A percentile compares a stretch with the other conserved stretches of the same genome.
Evolutionary conservation across 2,797 vertebrate species (phyloP).

Genomic region (Rhinoraja longicauda): DNA sequence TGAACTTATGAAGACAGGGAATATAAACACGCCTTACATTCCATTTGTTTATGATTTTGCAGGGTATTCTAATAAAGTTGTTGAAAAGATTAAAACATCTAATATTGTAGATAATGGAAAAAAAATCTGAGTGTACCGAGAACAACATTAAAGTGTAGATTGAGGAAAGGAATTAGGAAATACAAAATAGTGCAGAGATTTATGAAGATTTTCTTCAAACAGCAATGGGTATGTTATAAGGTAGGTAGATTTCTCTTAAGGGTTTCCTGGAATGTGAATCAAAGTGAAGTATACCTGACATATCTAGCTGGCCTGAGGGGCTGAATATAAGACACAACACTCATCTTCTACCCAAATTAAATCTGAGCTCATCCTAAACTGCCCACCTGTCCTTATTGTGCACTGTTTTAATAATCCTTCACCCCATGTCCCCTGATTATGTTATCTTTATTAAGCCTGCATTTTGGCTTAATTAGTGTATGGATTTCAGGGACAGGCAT

Average conservation of each 20-base stretch:
- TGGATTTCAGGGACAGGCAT: conserved; percentile 40
- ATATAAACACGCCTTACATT: neutral
- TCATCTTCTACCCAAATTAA: neutral
- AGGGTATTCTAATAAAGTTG: too few relatives aligned
- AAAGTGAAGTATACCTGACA: neutral
- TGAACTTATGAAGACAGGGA: neutral
- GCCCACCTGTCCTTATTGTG: neutral
- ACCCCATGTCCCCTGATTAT: neutral
- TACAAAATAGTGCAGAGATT: neutral
- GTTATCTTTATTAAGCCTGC: neutral
- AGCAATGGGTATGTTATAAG: too few relatives aligned
- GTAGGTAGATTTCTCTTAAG: neutral
- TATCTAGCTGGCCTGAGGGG: neutral
- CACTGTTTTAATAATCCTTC: neutral
- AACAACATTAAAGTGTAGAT: neutral
- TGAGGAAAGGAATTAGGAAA: neutral
- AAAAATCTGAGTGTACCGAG: neutral
- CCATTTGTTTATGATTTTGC: neutral
- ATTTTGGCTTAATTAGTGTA: neutral
- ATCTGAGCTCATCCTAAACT: neutral
- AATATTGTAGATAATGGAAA: neutral
- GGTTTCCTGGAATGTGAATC: neutral
- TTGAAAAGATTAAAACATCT: neutral
- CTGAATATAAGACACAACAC: neutral
- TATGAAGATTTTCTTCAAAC: neutral